phyloP scores from a whole-genome alignment of 1,140 invertebrate genomes.

The Mamestra configurata region DNA sequence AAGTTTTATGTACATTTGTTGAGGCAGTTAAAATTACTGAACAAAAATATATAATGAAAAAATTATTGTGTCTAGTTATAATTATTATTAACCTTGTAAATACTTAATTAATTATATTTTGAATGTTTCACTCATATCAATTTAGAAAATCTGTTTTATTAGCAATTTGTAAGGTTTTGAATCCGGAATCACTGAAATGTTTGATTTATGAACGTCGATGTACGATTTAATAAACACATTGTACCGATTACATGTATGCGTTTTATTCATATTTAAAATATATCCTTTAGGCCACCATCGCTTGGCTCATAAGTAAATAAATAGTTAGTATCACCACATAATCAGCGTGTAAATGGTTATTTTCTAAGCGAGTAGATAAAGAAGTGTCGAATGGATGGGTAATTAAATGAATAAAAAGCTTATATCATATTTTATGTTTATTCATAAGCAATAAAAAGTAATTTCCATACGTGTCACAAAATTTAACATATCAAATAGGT shows the following conservation, averaged over 20 bases:
- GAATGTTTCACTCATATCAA: slow-evolving; percentile 86
- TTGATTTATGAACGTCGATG: slow-evolving; percentile 82
- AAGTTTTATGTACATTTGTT: slow-evolving; percentile 68
- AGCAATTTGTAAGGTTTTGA: slow-evolving; percentile 82
- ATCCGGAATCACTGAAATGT: slow-evolving; percentile 75
- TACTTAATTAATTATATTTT: slow-evolving; percentile 84
- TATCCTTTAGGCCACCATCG: neutral
- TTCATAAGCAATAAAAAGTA: slow-evolving; percentile 88
- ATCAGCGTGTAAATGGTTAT: too few species aligned
- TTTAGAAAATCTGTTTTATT: slow-evolving; percentile 82
- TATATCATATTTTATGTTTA: slow-evolving; percentile 81
- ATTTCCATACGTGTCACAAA: slow-evolving; percentile 82
- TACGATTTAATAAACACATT: slow-evolving; percentile 85
- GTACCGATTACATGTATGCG: slow-evolving; percentile 65
- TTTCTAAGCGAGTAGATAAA: too few species aligned
- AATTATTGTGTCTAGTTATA: slow-evolving; percentile 69
- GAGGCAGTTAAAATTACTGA: slow-evolving; percentile 63
- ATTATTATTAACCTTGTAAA: slow-evolving; percentile 77
- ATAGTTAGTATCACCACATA: too few species aligned
- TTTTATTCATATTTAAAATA: slow-evolving; percentile 42
- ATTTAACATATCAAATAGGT: slow-evolving; percentile 77
- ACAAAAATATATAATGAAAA: slow-evolving; percentile 63
- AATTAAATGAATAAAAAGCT: slow-evolving; percentile 57
- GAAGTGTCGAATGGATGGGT: neutral
- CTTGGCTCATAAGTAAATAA: too few species aligned